These are phyloP conservation scores for Melinaea menophilus DNA, from an alignment of 2,888 invertebrate genomes.

Conservation along the genomic window DNA sequence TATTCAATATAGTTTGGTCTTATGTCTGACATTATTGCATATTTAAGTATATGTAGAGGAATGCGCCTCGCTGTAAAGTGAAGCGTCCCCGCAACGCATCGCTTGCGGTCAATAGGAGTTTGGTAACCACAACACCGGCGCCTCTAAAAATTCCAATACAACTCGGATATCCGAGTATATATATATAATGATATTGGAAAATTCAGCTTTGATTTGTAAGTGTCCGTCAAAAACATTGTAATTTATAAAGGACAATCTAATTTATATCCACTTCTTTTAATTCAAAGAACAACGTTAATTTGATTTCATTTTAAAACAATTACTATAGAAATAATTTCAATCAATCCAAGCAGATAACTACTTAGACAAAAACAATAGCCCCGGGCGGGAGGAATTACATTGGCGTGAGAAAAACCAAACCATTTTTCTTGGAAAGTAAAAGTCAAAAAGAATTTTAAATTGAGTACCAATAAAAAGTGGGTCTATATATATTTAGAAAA, in stretches of 20 bases:
- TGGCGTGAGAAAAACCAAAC: background rate
- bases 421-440: background rate
- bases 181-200: conserved; percentile 4
- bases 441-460: background rate
- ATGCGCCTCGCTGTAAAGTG: conserved; percentile 26
- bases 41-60: conserved; percentile 24
- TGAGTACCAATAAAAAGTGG: background rate
- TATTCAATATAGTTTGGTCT: conserved; percentile 1
- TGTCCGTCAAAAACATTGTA: conserved; percentile 15
- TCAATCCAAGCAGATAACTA: background rate
- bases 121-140: conserved; percentile 40
- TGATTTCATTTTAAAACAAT: background rate
- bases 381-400: background rate
- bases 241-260: conserved; percentile 20
- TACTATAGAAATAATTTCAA: background rate
- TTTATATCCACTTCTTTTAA: conserved; percentile 17
- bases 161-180: conserved; percentile 15
- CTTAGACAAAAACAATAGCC: background rate
- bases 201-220: conserved; percentile 13
- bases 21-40: conserved; percentile 17
- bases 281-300: conserved; percentile 14
- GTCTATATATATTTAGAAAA: background rate
- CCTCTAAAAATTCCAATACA: conserved; percentile 48
- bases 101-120: conserved; percentile 54
- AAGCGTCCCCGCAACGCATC: conserved; percentile 43